Evolutionary conservation across 2,113 vertebrate genomes (phyloP), one percentile per base, ranked within the genome.

Genomic region (Sterrhoptilus dennistouni): DNA sequence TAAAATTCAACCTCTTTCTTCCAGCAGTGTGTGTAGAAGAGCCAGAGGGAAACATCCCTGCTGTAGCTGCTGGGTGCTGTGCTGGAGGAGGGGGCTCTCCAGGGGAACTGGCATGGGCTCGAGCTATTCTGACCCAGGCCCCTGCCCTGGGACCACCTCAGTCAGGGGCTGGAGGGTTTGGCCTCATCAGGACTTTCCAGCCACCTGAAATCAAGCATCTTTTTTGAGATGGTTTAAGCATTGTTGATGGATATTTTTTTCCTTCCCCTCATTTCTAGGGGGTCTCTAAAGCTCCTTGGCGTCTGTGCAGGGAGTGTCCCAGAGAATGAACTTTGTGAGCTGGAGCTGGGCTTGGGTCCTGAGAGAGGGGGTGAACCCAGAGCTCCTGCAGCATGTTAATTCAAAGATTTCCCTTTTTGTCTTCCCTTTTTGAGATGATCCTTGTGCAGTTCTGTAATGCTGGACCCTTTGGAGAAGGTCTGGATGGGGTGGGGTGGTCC

Each of bases 21-120:
- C 44, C 13, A 27, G 14, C 36, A 63, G 15, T 3, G 1, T 11
- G 8, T 1, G 0, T 31, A 49, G 75, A 38, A 61, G 1, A 9
- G 57, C 53, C 28, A 22, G 82, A 65, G 57, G 66, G 68, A 85
- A 40, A 36, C n/a, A 13, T 53, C 60, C n/a, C 33, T 80, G 77
- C 35, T 72, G 33, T 40, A 25, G 53, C 1, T 86, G 36, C 24
- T 56, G 40, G 72, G 28, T 61, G 61, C 31, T 59, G 69, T 5
- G 8, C 60, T 63, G 44, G 53, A 83, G 52, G 84, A 61, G 2
- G 1, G 2, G 22, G 53, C 35, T 50, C 27, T 14, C 2, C 14
- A 10, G 54, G 36, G n/a, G 13, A 17, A 45, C 6, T 0, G 0
- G 49, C 35, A 27, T 52, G 60, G 25, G 54, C 45, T 87, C 0